These are phyloP conservation scores for Channa maculata DNA, from an alignment of 2,113 vertebrate genomes.

Conservation along the genomic window DNA sequence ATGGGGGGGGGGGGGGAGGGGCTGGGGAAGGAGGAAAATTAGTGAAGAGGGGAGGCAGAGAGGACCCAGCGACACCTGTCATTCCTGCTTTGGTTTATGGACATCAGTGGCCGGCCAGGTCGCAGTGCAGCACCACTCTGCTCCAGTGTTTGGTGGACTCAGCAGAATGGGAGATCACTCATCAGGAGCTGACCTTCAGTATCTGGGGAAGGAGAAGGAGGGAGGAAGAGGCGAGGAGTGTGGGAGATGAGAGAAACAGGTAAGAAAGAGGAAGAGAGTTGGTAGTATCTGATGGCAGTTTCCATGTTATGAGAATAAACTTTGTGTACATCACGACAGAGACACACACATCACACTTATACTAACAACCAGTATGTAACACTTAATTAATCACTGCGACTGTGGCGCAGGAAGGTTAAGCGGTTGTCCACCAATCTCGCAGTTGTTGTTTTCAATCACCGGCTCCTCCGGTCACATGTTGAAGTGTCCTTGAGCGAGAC, in stretches of 20 bases:
- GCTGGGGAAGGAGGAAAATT: slow-evolving; percentile 12
- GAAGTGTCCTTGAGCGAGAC: too few species aligned
- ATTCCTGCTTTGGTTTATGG: slow-evolving; percentile 85
- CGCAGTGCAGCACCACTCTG: slow-evolving; percentile 47
- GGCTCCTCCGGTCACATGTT: too few species aligned
- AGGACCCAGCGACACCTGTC: slow-evolving; percentile 83
- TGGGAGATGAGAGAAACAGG: background rate
- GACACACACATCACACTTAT: too few species aligned
- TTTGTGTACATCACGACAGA: background rate
- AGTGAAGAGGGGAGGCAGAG: slow-evolving; percentile 47
- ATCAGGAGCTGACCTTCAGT: slow-evolving; percentile 78
- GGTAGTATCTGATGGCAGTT: too few species aligned
- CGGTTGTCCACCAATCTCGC: too few species aligned
- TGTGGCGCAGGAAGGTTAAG: too few species aligned
- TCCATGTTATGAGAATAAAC: too few species aligned
- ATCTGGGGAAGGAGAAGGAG: slow-evolving; percentile 17
- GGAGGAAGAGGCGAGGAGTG: background rate
- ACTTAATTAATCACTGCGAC: too few species aligned
- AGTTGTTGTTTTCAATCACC: too few species aligned
- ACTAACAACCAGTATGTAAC: too few species aligned
- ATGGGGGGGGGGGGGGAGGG: slow-evolving; percentile 25
- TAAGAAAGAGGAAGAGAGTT: background rate
- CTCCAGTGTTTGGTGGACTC: slow-evolving; percentile 70
- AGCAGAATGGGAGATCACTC: slow-evolving; percentile 73
- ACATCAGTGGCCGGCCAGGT: slow-evolving; percentile 76